Evolutionary conservation across 2,888 invertebrate species (phyloP), one percentile per base, ranked within the genome.

Genomic region (Alloplasta piceator): DNA sequence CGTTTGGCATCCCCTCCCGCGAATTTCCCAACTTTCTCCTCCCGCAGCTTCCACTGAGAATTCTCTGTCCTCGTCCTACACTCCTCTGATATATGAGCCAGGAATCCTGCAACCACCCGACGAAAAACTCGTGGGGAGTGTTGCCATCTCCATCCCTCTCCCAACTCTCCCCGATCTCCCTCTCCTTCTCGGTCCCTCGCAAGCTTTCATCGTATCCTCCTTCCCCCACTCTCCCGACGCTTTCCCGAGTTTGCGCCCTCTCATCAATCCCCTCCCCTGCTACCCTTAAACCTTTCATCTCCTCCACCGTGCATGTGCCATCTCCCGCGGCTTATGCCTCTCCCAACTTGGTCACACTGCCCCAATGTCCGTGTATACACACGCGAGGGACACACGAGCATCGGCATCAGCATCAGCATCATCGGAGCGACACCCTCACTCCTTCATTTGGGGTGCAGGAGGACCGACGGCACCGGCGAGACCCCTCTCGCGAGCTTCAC

Each of bases 221-320:
- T 41, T 50, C 75, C 75, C 61, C 63, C 76, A 61, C 60, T 66
- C 52, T 70, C 78, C 56, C 67, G 76, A 63, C 56, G 48, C 72
- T 75, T 64, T 60, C 12, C 71, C 74, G 55, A 71, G 56, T 56
- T 46, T 71, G 71, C 78, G 67, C 68, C 10, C 50, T 66, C 39
- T 41, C 55, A 48, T 16, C 58, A 43, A 58, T 58, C 41, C 78
- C 63, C 68, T 48, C 41, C 39, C 12, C 14, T 38, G 58, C 66
- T 48, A 43, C 64, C 16, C 78, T 48, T 64, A 55, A 60, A 14
- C 41, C 73, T 58, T 56, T 60, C 60, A 67, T 63, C 68, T 64
- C 61, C 60, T 46, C 71, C 76, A 12, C 61, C 43, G 39, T 48
- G 38, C 66, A 26, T 6, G 12, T 66, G 38, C 39, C 38, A 50